Conservation (phyloP, 2,888 invertebrate species). For the Timandra comae region DNA sequence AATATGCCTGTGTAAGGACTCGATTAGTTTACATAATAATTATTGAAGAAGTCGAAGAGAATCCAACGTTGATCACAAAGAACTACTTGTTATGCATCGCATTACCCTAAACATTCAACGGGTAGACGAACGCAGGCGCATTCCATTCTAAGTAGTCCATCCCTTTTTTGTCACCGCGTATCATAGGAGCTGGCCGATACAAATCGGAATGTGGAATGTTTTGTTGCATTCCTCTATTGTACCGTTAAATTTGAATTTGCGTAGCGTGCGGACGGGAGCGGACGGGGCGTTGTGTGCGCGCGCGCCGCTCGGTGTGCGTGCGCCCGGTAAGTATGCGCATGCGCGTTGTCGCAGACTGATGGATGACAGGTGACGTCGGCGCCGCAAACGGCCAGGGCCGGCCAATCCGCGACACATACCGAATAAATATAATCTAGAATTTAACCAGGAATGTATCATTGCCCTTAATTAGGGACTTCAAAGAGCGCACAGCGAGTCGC, state of each 20-base stretch:
- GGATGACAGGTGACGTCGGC: conserved; percentile 71
- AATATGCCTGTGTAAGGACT: too few relatives aligned
- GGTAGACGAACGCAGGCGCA: conserved; percentile 36
- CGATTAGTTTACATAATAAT: too few relatives aligned
- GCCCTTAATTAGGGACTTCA: conserved; percentile 38
- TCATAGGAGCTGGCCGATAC: conserved; percentile 42
- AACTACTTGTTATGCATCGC: conserved; percentile 16
- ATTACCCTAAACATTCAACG: conserved; percentile 27
- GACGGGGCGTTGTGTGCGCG: conserved; percentile 24
- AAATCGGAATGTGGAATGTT: conserved; percentile 54
- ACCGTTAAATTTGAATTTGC: conserved; percentile 72
- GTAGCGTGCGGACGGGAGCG: conserved; percentile 27
- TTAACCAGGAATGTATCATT: conserved; percentile 29
- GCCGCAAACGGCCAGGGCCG: conserved; percentile 39
- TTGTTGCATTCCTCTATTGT: conserved; percentile 63
- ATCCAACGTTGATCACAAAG: too few relatives aligned
- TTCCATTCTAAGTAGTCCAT: conserved; percentile 52
- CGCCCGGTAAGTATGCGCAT: conserved; percentile 45
- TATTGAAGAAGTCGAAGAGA: too few relatives aligned
- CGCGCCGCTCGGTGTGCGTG: conserved; percentile 17
- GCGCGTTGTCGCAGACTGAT: conserved; percentile 71
- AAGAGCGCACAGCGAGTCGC: conserved; percentile 26
- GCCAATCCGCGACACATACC: conserved; percentile 25
- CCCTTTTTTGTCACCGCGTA: conserved; percentile 52
- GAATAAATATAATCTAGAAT: conserved; percentile 45